Evolutionary conservation across 2,797 vertebrate genomes (phyloP).

Genomic region (Cuculus canorus): DNA sequence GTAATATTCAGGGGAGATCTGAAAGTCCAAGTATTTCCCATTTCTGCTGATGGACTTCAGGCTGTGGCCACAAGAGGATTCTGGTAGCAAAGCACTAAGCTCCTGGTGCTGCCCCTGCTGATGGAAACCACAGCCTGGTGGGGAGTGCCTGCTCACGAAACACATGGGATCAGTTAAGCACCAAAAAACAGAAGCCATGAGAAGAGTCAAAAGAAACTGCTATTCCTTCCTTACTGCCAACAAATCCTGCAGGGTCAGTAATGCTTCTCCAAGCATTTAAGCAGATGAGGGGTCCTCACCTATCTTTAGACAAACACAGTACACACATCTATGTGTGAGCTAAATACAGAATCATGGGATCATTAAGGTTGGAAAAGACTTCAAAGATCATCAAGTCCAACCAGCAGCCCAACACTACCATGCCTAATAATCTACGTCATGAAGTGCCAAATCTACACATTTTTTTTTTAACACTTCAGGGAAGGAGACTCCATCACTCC

Average conservation of each 20-base stretch:
- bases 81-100: not conserved
- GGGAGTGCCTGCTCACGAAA: not conserved
- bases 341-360: not conserved
- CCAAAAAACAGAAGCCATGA: not conserved
- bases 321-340: rapidly evolving
- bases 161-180: not conserved
- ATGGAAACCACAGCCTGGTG: not conserved
- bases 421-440: too few species aligned
- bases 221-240: not conserved
- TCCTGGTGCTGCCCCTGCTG: not conserved
- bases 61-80: not conserved
- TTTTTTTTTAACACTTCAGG: too few species aligned
- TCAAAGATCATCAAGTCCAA: too few species aligned
- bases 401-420: too few species aligned
- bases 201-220: not conserved
- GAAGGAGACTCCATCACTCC: too few species aligned
- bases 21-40: not conserved
- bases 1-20: not conserved
- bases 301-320: not conserved
- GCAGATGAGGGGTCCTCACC: not conserved
- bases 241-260: not conserved
- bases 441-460: too few species aligned
- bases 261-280: not conserved
- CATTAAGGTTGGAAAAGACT: too few species aligned
- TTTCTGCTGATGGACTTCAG: not conserved